Conservation (phyloP, 1,140 invertebrate genomes). For the Conus betulinus region DNA sequence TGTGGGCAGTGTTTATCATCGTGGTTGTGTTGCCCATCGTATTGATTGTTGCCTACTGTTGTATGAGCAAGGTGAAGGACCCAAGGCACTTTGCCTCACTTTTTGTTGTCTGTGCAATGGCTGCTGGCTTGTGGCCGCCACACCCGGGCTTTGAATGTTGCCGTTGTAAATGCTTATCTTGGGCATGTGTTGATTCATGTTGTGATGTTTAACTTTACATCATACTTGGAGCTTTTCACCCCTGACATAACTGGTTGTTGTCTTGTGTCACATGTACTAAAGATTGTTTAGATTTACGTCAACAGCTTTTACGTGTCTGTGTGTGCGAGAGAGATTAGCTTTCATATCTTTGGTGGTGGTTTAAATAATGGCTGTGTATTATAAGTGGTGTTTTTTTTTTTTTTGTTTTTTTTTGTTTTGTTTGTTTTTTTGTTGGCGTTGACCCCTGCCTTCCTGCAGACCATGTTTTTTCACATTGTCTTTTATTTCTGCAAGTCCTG, state of each 20-base stretch:
- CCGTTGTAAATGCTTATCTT: background rate
- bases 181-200: background rate
- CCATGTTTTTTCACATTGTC: background rate
- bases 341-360: too few species aligned
- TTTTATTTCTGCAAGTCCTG: background rate
- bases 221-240: background rate
- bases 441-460: too few species aligned
- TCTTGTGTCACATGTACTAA: background rate
- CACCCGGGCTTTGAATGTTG: slow-evolving; percentile 5
- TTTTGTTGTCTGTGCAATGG: slow-evolving; percentile 11
- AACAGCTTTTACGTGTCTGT: too few species aligned
- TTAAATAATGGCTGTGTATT: too few species aligned
- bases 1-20: slow-evolving; percentile 91
- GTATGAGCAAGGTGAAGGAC: slow-evolving; percentile 75
- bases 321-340: too few species aligned
- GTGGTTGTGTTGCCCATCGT: slow-evolving; percentile 87
- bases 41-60: slow-evolving; percentile 88
- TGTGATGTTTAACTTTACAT: background rate
- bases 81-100: slow-evolving; percentile 6
- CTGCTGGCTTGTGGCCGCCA: background rate
- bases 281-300: too few species aligned
- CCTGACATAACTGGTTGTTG: background rate
- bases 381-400: too few species aligned
- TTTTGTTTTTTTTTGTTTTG: background rate
- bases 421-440: background rate